Evolutionary conservation across 2,888 invertebrate species (phyloP).

Genomic region (Fissipunctia ypsillon): DNA sequence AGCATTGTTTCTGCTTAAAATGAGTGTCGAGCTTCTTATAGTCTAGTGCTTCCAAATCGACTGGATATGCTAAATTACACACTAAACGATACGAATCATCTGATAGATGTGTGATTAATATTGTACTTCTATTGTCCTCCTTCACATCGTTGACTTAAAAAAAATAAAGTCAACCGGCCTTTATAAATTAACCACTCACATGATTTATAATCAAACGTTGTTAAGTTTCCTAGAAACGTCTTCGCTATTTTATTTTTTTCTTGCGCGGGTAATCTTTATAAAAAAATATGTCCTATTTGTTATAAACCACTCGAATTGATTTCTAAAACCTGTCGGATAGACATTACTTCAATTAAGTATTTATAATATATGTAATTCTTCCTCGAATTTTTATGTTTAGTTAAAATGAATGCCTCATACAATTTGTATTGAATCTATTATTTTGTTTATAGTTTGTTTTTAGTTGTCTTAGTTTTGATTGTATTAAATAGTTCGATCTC

Average conservation of each 20-base stretch:
- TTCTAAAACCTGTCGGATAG: slow-evolving; percentile 19
- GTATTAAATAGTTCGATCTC: slow-evolving; percentile 52
- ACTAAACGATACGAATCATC: neutral
- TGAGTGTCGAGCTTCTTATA: neutral
- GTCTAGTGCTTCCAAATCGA: neutral
- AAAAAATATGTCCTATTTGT: slow-evolving; percentile 43
- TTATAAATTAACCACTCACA: slow-evolving; percentile 1
- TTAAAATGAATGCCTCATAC: slow-evolving; percentile 57
- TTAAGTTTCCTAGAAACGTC: no score
- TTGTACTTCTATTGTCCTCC: neutral
- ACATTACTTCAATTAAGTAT: slow-evolving; percentile 50
- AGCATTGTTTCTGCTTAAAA: neutral
- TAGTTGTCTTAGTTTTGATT: slow-evolving; percentile 47
- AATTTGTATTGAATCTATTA: slow-evolving; percentile 64
- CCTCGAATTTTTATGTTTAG: slow-evolving; percentile 66
- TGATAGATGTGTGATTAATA: neutral
- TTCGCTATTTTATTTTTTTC: no score
- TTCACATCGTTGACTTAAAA: neutral
- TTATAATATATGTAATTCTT: slow-evolving; percentile 56
- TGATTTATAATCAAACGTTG: no score
- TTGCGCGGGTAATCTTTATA: no score
- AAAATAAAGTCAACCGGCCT: neutral
- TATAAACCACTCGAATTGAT: slow-evolving; percentile 42
- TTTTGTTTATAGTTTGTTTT: slow-evolving; percentile 58
- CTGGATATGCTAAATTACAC: neutral